Conservation (phyloP, 2,113 vertebrate species). For the Nipponia nippon region DNA sequence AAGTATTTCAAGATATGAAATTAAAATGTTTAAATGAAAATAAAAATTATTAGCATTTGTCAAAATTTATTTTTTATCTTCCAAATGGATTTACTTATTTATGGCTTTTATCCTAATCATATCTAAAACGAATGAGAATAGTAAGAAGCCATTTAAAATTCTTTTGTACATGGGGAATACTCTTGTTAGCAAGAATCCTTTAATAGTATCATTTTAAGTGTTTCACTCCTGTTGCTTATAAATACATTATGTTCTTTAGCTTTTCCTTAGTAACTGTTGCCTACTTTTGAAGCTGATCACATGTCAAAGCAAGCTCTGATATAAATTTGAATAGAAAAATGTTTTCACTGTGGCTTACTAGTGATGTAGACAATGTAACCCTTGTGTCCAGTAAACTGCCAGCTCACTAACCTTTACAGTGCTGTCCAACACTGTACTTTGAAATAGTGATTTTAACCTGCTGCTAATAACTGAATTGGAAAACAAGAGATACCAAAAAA, state of each 20-base stretch:
- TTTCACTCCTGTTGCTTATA: neutral
- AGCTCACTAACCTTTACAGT: neutral
- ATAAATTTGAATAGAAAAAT: neutral
- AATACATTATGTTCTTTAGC: neutral
- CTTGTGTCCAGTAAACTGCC: neutral
- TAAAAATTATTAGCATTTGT: neutral
- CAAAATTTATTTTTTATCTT: neutral
- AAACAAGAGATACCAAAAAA: neutral
- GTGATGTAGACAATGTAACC: neutral
- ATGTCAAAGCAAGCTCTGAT: neutral
- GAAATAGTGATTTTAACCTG: neutral
- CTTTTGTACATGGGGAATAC: neutral
- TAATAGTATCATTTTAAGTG: fast-evolving
- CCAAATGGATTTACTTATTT: neutral
- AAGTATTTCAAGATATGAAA: neutral
- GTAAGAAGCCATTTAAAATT: neutral
- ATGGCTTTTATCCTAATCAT: neutral
- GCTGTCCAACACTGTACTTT: neutral
- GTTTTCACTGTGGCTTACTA: neutral
- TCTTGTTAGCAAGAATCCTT: neutral
- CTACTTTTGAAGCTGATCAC: neutral
- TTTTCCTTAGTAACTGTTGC: neutral
- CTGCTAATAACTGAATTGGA: neutral
- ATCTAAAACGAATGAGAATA: neutral
- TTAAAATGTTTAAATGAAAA: neutral